A percentile compares a stretch with the other conserved stretches of the same genome.
Conservation (phyloP, 2,113 vertebrate species). For the Tamias sibiricus region DNA sequence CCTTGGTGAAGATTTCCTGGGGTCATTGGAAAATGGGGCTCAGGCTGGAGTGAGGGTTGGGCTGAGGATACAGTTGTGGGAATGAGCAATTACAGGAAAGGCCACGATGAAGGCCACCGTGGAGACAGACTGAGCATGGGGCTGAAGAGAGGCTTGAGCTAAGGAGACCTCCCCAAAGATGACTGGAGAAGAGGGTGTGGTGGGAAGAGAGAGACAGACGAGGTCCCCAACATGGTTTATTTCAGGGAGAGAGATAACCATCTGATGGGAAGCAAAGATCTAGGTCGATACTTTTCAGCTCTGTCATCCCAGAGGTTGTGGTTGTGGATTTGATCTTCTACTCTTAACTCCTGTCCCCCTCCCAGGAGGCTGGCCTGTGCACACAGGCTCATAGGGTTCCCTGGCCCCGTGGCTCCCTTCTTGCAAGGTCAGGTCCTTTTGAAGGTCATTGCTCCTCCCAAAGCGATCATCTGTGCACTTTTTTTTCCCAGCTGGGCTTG, state of each 20-base stretch:
- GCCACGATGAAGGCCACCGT: background rate
- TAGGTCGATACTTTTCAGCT: background rate
- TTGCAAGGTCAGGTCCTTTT: background rate
- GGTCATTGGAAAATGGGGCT: background rate
- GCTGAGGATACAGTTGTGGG: background rate
- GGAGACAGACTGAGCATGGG: too few species aligned
- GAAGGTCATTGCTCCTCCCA: background rate
- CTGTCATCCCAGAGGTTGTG: background rate
- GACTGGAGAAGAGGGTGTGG: background rate
- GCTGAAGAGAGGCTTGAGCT: background rate
- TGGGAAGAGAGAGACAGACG: background rate
- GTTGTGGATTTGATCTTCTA: rapidly evolving
- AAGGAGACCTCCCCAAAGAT: background rate
- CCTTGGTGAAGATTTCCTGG: background rate
- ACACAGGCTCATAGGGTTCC: background rate
- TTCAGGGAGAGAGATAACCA: background rate
- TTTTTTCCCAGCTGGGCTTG: background rate
- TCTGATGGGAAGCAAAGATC: background rate
- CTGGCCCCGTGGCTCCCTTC: background rate
- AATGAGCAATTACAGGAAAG: background rate
- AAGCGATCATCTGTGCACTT: background rate
- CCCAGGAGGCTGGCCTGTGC: background rate
- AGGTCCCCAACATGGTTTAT: background rate
- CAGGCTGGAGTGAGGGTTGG: background rate
- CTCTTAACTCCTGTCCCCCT: background rate